A percentile compares a stretch with the other conserved stretches of the same genome.
These are phyloP conservation scores for Ectobius pallidus DNA, from an alignment of 2,888 invertebrate genomes.

Conservation along the genomic window DNA sequence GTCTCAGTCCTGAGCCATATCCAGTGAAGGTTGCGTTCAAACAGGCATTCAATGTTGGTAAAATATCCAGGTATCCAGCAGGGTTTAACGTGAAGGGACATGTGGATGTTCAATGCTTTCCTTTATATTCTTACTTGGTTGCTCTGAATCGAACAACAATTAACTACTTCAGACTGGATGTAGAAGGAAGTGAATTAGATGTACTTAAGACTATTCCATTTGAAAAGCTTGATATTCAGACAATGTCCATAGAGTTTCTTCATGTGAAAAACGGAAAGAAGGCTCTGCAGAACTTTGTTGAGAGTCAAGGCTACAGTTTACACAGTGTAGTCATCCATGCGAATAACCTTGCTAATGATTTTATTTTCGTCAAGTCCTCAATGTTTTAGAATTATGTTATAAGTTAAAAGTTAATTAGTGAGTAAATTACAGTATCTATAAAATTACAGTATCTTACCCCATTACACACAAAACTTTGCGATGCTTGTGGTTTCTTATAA, in stretches of 20 bases:
- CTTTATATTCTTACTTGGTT: constrained; percentile 57
- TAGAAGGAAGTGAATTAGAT: constrained; percentile 60
- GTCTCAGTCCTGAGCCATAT: constrained; percentile 55
- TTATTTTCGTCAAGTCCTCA: constrained; percentile 52
- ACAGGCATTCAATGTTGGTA: constrained; percentile 55
- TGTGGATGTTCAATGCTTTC: constrained; percentile 59
- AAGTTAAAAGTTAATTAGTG: too few species aligned
- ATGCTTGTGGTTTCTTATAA: too few species aligned
- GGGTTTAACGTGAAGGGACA: constrained; percentile 47
- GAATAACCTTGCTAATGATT: constrained; percentile 58
- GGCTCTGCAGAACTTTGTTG: constrained; percentile 54
- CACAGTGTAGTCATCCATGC: constrained; percentile 53
- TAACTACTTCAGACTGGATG: constrained; percentile 62
- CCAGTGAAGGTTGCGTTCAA: constrained; percentile 55
- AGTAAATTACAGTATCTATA: too few species aligned
- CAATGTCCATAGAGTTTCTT: constrained; percentile 57
- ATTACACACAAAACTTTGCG: too few species aligned
- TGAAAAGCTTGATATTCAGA: constrained; percentile 56
- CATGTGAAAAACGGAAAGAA: constrained; percentile 54
- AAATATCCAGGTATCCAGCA: constrained; percentile 35
- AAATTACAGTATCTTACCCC: too few species aligned
- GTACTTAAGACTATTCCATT: constrained; percentile 62
- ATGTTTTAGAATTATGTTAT: too few species aligned
- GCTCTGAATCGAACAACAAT: constrained; percentile 58
- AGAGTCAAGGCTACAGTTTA: constrained; percentile 54